Evolutionary conservation across 2,888 invertebrate species (phyloP).

Genomic region (Drosophila diplacantha): DNA sequence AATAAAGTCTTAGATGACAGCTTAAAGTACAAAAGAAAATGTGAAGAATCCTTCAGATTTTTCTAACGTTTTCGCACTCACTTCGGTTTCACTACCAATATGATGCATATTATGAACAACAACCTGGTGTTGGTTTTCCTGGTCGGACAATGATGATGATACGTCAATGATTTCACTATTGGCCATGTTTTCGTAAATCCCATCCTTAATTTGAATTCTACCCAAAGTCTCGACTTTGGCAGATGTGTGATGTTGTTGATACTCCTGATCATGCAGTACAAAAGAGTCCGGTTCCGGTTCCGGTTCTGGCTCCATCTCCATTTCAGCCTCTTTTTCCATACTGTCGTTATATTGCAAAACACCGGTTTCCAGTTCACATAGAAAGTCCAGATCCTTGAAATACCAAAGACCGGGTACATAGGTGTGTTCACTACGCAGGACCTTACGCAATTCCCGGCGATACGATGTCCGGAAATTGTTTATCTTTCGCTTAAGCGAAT

Average conservation of each 20-base stretch:
- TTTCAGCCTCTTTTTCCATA: background rate
- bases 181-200: background rate
- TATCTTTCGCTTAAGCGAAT: conserved; percentile 58
- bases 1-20: background rate
- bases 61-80: background rate
- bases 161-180: background rate
- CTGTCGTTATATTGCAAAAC: conserved; percentile 24
- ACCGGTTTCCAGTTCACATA: conserved; percentile 53
- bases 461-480: conserved; percentile 65
- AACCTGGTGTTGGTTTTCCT: background rate
- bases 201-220: background rate
- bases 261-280: background rate
- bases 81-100: background rate
- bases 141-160: background rate
- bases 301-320: background rate
- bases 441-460: conserved; percentile 56
- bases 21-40: background rate
- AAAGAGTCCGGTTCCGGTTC: background rate
- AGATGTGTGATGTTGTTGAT: background rate
- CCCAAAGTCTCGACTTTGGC: background rate
- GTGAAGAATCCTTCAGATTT: background rate
- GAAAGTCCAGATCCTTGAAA: conserved; percentile 56
- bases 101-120: background rate
- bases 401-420: conserved; percentile 59
- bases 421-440: conserved; percentile 30